These are phyloP conservation scores for Hemichromis elongatus DNA, from an alignment of 2,113 vertebrate genomes.

Conservation along the genomic window DNA sequence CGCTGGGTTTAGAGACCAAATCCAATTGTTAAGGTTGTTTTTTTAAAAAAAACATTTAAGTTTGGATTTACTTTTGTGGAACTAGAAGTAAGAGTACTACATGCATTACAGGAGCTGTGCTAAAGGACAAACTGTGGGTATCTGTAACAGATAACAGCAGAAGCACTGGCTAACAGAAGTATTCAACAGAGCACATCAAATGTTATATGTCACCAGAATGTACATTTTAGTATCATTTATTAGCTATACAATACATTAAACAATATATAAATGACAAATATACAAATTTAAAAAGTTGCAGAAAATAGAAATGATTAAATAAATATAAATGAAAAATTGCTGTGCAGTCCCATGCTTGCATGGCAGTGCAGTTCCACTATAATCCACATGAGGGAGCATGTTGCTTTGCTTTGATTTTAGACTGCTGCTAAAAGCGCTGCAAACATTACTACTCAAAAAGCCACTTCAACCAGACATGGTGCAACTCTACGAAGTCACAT, in stretches of 20 bases:
- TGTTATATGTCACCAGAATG: not conserved
- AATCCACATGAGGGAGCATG: not conserved
- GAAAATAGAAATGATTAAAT: not conserved
- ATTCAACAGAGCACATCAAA: not conserved
- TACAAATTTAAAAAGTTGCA: not conserved
- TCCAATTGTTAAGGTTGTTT: not conserved
- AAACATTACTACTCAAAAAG: not conserved
- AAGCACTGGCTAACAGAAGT: not conserved
- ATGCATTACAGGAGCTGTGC: not conserved
- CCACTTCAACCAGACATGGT: not conserved
- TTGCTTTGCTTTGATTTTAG: not conserved
- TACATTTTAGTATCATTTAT: not conserved
- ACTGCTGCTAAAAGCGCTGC: not conserved
- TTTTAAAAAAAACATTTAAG: not conserved
- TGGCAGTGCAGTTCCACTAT: not conserved
- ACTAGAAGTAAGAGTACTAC: not conserved
- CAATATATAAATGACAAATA: not conserved
- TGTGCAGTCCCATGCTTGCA: not conserved
- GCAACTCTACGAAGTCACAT: not conserved
- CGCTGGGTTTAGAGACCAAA: not conserved
- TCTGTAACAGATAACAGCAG: not conserved
- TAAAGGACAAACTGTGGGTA: not conserved
- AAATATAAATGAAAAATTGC: not conserved
- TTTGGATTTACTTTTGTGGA: rapidly evolving
- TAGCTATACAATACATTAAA: not conserved